These are phyloP conservation scores for Percopsis omiscomaycus DNA, from an alignment of 2,797 vertebrate genomes.

Conservation along the genomic window DNA sequence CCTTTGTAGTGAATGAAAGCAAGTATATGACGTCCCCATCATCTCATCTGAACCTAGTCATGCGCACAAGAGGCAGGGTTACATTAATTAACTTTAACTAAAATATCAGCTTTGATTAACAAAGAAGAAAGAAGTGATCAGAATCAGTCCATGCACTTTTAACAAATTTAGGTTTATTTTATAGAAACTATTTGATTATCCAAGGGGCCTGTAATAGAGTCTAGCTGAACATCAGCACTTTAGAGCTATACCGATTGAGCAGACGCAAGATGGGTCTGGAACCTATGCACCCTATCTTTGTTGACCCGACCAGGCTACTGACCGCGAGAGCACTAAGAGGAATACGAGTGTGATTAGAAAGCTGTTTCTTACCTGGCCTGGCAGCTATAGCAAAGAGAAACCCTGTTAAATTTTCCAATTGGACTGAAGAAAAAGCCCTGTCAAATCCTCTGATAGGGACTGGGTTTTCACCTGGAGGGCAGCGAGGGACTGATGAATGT, in stretches of 20 bases:
- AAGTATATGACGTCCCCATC: slow-evolving; percentile 27
- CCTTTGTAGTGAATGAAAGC: slow-evolving; percentile 30
- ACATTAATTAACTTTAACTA: slow-evolving; percentile 21
- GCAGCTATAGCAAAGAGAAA: slow-evolving; percentile 21
- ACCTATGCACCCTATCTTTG: slow-evolving; percentile 3
- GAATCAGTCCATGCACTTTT: slow-evolving; percentile 14
- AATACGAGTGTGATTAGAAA: slow-evolving; percentile 44
- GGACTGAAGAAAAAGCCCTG: slow-evolving; percentile 42
- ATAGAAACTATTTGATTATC: slow-evolving; percentile 3
- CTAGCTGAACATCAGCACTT: slow-evolving; percentile 15
- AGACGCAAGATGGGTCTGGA: slow-evolving; percentile 28
- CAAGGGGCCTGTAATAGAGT: slow-evolving; percentile 8
- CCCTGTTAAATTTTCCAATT: slow-evolving; percentile 44
- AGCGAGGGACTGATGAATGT: slow-evolving; percentile 65
- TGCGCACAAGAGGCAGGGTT: slow-evolving; percentile 18
- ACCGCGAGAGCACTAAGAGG: slow-evolving; percentile 25
- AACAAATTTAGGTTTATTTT: slow-evolving; percentile 9
- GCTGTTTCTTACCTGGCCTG: slow-evolving; percentile 22
- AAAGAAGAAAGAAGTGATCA: not conserved
- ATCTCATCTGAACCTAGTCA: slow-evolving; percentile 25
- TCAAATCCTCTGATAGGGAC: slow-evolving; percentile 54
- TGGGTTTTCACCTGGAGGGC: slow-evolving; percentile 52
- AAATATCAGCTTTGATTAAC: not conserved
- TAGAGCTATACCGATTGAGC: slow-evolving; percentile 32
- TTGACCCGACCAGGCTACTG: slow-evolving; percentile 33